Conservation (phyloP, 2,797 vertebrate species). For the Ispidina lecontei region DNA sequence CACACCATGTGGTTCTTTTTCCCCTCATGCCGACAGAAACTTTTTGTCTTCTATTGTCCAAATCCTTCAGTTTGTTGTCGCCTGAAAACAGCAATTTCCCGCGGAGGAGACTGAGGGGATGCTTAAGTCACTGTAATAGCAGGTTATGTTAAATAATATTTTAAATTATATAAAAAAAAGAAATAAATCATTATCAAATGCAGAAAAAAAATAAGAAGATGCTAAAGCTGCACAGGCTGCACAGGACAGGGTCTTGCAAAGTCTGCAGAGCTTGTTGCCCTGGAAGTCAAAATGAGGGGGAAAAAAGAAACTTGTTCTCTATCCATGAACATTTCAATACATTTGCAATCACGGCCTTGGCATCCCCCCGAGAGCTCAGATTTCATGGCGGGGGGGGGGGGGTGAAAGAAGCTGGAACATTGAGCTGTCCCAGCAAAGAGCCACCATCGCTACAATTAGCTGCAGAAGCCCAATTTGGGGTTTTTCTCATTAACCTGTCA, state of each 20-base stretch:
- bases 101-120: fast-evolving
- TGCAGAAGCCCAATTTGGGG: constrained; percentile 77
- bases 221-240: not conserved
- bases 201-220: too few relatives aligned
- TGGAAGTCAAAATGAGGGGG: not conserved
- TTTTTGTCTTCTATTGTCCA: not conserved
- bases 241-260: not conserved
- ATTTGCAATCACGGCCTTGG: not conserved
- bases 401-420: constrained; percentile 69
- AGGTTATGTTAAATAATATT: not conserved
- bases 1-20: not conserved
- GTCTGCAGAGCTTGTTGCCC: not conserved
- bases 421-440: constrained; percentile 75
- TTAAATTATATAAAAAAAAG: not conserved
- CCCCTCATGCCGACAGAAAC: not conserved
- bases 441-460: constrained; percentile 81
- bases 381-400: constrained; percentile 70
- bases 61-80: fast-evolving
- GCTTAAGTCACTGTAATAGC: not conserved
- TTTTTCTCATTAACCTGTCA: constrained; percentile 74
- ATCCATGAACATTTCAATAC: not conserved
- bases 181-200: not conserved
- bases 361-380: constrained; percentile 71
- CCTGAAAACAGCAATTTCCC: not conserved
- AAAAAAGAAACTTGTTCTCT: not conserved